Percentiles rank a stretch among this genome's conserved stretches.
Evolutionary conservation across 35 echinoderm and acorn worm genomes (phyloP).

Genomic region (Chiridota heheva): DNA sequence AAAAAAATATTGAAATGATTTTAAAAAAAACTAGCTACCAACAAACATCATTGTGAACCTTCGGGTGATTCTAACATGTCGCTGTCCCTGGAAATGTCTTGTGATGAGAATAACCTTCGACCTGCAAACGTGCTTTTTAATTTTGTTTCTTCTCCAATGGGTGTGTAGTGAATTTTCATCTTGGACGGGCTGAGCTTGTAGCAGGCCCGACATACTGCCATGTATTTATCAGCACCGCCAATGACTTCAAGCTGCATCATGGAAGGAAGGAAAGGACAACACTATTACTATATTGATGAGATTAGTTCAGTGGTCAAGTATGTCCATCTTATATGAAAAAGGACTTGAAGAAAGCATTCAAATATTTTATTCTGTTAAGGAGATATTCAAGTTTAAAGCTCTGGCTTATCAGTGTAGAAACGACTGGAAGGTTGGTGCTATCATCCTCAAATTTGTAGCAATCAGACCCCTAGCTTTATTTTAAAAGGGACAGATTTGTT

Average conservation of each 20-base stretch:
- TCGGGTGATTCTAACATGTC: neutral
- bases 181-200: slow-evolving; percentile 66
- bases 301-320: too few relatives aligned
- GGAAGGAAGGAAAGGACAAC: neutral
- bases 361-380: too few relatives aligned
- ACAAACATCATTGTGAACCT: neutral
- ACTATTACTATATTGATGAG: neutral
- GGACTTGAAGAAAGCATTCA: too few relatives aligned
- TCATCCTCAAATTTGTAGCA: too few relatives aligned
- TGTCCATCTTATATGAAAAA: too few relatives aligned
- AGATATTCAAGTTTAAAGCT: too few relatives aligned
- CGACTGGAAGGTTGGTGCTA: too few relatives aligned
- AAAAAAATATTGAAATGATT: too few relatives aligned
- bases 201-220: slow-evolving; percentile 91
- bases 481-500: too few relatives aligned
- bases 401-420: too few relatives aligned
- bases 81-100: neutral
- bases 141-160: neutral
- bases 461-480: too few relatives aligned
- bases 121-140: slow-evolving; percentile 18
- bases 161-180: slow-evolving; percentile 23
- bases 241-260: slow-evolving; percentile 82
- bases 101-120: slow-evolving; percentile 28
- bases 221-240: slow-evolving; percentile 97
- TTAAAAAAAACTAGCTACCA: too few relatives aligned